Base-by-base conservation (phyloP, 2,797 vertebrate genomes). In the Poeciliopsis gracilis region DNA sequence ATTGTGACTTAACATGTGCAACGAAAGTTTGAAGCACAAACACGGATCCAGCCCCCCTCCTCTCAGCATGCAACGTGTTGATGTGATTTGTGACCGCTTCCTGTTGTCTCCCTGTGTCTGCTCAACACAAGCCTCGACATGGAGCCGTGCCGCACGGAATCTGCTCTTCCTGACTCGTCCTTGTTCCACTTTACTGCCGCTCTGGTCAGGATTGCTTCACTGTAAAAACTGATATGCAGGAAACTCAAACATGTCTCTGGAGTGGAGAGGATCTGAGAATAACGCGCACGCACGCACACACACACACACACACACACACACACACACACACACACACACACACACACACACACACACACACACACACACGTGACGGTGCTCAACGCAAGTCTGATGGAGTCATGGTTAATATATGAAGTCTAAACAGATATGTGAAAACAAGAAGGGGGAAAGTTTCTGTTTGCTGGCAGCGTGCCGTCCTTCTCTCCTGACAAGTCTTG, bases 161-260 rank as follows among this genome's bases (percentile, higher is more conserved):
- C 77, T n/a, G 66, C 1, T 30, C 73, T 73, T 77, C 70, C 43
- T 72, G 73, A 79, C 87, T 78, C 59, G 38, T 85, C 83, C 72
- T 86, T 73, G 51, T 77, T 90, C 75, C 75, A 70, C 82, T 93
- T 94, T 86, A 91, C 90, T 89, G 90, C 78, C 71, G 83, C 80
- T 82, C 85, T 81, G 83, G 80, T 86, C 79, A 33, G 71, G 82
- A 78, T 80, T 86, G 8, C 76, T 69, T 82, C 87, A 46, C 87
- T 82, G 79, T 90, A 91, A 91, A 92, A 93, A 79, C 80, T 28
- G 81, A 92, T 87, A 89, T 23, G 70, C 89, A 86, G 89, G 93
- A 94, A 93, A 77, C 85, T 83, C 79, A 89, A 81, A 80, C 90
- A 87, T 33, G 85, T 92, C 90, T 91, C 87, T 67, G 71, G 79